Evolutionary conservation across 2,113 vertebrate species (phyloP).

Genomic region (Psittacula cyanocephala): DNA sequence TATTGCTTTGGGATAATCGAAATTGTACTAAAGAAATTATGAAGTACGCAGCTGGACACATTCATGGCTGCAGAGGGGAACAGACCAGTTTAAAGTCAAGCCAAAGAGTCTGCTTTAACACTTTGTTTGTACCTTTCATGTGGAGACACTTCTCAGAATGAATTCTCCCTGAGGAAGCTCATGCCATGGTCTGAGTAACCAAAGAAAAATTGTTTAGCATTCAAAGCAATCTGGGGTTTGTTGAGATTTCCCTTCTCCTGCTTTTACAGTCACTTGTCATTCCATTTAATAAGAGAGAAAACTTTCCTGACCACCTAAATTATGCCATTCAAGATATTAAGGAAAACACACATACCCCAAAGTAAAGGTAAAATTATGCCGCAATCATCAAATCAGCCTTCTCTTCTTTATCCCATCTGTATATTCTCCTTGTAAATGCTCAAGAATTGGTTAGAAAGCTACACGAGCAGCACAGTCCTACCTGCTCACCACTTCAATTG

Average conservation of each 20-base stretch:
- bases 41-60: not conserved
- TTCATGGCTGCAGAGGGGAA: not conserved
- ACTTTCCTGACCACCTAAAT: slow-evolving; percentile 59
- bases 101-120: not conserved
- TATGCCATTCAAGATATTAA: slow-evolving; percentile 45
- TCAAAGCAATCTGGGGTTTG: slow-evolving; percentile 41
- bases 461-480: slow-evolving; percentile 25
- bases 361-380: slow-evolving; percentile 62
- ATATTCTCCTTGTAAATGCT: slow-evolving; percentile 17
- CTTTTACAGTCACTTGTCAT: slow-evolving; percentile 49
- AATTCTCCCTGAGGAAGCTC: slow-evolving; percentile 22
- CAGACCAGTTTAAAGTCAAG: not conserved
- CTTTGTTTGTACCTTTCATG: not conserved
- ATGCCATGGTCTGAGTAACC: not conserved
- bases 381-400: slow-evolving; percentile 70
- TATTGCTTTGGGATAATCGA: not conserved
- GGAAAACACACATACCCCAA: slow-evolving; percentile 44
- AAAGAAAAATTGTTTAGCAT: not conserved
- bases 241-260: slow-evolving; percentile 46
- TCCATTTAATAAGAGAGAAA: slow-evolving; percentile 44
- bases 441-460: not conserved
- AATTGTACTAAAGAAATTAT: not conserved
- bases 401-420: slow-evolving; percentile 70
- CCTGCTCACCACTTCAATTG: slow-evolving; percentile 58
- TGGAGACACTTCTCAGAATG: not conserved